phyloP scores from a whole-genome alignment of 2,888 invertebrate genomes.

The Frankliniella fusca region DNA sequence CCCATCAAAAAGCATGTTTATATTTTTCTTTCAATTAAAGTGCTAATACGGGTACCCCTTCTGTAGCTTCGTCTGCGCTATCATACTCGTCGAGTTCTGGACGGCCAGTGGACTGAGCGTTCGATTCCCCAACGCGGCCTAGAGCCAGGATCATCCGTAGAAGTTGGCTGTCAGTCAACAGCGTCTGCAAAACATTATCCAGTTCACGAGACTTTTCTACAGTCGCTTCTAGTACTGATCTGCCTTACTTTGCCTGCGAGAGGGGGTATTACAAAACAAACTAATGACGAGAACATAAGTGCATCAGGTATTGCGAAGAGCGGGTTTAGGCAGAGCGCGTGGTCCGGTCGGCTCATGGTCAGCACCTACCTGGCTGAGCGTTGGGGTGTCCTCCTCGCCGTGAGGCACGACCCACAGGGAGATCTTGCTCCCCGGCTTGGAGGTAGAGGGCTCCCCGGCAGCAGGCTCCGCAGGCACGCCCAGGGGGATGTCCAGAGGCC shows the following conservation, averaged over 20 bases:
- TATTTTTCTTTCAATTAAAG: background rate
- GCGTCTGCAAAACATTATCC: background rate
- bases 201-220: too few species aligned
- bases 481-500: background rate
- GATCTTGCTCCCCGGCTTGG: constrained; percentile 11
- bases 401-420: constrained; percentile 12
- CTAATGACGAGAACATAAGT: too few species aligned
- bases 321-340: too few species aligned
- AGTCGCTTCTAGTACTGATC: too few species aligned
- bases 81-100: background rate
- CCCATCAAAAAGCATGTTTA: too few species aligned
- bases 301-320: too few species aligned
- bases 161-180: background rate
- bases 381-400: background rate
- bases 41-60: background rate
- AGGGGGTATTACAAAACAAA: too few species aligned
- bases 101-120: background rate
- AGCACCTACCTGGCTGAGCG: background rate
- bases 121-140: background rate
- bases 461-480: background rate
- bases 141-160: background rate
- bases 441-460: background rate
- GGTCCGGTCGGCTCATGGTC: background rate
- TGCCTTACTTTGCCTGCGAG: too few species aligned
- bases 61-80: background rate